Evolutionary conservation across 1,140 invertebrate genomes (phyloP), one percentile per base, ranked within the genome.

Genomic region (Oscheius sp.): DNA sequence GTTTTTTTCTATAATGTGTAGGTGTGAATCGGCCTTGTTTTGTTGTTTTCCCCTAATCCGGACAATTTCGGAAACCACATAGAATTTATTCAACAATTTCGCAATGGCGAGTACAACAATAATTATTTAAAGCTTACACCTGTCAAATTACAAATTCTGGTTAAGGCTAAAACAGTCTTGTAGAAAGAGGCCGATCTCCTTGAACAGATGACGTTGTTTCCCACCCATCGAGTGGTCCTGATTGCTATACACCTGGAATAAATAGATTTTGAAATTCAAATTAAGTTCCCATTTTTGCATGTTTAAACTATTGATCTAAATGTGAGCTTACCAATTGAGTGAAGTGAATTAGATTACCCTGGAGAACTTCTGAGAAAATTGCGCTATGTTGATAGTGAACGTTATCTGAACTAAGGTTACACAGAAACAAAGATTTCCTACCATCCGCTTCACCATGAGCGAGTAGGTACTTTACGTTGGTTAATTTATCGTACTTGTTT

Each of bases 381-480:
- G 79, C 83, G 20, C 83, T 74, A 68, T 83, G 82, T 70, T 83
- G 83, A 68, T 82, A 83, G 61, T 83, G 82, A 4, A 83, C 82
- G 63, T 83, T 83, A 66, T 83, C 81, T 82, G 64, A 78, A 80
- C 62, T 20, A 18, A 26, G 23, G 26, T 77, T 71, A 42, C 35
- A 28, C 18, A 52, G 20, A 66, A 45, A 66, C 42, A 38, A 23
- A 0, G 32, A 26, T 7, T 34, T 26, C n/a, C 28, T 58, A 82
- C 81, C 82, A 75, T 83, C 82, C 34, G 68, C 79, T 26, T 78
- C 75, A 23, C 82, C 82, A 71, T 83, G 82, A 7, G 76, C 79
- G 34, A 83, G 66, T 42, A 83, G 72, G 64, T 72, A 82, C 3
- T 71, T 55, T 13, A 76, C 71, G 31, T 77, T 78, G n/a, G 78